Conservation (phyloP, 2,888 invertebrate genomes). For the Cylindroiulus punctatus region DNA sequence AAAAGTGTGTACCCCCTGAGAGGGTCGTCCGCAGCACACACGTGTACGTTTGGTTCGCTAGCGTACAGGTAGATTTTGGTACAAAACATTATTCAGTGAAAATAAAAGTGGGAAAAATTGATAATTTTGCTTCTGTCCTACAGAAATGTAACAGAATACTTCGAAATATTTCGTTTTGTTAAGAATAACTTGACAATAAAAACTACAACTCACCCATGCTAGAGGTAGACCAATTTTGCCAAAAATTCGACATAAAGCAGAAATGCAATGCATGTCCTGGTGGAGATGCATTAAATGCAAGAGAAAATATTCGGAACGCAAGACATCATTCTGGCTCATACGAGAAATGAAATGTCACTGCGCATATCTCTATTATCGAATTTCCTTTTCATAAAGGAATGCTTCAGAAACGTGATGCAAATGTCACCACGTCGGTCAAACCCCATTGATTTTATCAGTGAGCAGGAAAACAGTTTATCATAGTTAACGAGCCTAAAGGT, state of each 20-base stretch:
- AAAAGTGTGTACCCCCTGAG: not conserved
- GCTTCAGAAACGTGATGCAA: not conserved
- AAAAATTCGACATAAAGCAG: not conserved
- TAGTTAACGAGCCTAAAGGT: too few species aligned
- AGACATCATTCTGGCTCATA: not conserved
- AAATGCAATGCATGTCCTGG: not conserved
- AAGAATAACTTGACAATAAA: not conserved
- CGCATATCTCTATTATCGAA: not conserved
- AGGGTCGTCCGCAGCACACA: too few species aligned
- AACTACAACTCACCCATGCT: not conserved
- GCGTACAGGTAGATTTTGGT: too few species aligned
- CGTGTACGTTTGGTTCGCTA: too few species aligned
- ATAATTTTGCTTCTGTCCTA: too few species aligned
- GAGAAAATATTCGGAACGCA: not conserved
- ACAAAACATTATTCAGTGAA: too few species aligned
- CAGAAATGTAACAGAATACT: too few species aligned
- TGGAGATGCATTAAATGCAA: not conserved
- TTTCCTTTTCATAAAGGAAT: not conserved
- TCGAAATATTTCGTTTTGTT: too few species aligned
- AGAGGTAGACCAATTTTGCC: not conserved
- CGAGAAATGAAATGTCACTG: conserved; percentile 12
- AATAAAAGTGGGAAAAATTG: too few species aligned
- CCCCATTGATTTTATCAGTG: too few species aligned
- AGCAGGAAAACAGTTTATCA: too few species aligned
- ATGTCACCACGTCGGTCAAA: not conserved